These are phyloP conservation scores for Drosophila diplacantha DNA, from an alignment of 2,888 invertebrate genomes.

Conservation along the genomic window DNA sequence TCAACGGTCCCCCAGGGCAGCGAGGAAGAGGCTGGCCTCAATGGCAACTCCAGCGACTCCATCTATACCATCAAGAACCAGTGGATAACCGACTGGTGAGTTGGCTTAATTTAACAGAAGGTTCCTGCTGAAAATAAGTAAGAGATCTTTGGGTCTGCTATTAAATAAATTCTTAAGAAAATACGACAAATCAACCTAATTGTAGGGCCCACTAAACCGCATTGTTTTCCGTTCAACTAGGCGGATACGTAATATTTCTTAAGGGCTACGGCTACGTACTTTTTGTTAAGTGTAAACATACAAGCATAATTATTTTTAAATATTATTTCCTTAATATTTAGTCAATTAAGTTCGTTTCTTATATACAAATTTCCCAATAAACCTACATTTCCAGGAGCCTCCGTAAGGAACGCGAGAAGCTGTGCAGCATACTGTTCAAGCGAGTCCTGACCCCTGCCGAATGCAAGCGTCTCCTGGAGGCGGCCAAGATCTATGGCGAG, in stretches of 20 bases:
- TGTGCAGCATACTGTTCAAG: slow-evolving; percentile 84
- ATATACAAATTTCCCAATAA: not conserved
- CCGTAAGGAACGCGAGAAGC: slow-evolving; percentile 85
- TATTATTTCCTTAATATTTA: not conserved
- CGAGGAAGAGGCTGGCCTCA: slow-evolving; percentile 75
- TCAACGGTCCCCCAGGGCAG: slow-evolving; percentile 41
- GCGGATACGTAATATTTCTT: slow-evolving; percentile 1
- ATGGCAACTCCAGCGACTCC: slow-evolving; percentile 82
- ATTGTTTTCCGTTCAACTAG: not conserved
- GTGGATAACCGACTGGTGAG: slow-evolving; percentile 89
- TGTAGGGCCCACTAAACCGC: not conserved
- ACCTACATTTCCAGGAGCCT: slow-evolving; percentile 81
- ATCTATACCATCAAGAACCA: slow-evolving; percentile 87
- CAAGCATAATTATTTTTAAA: not conserved
- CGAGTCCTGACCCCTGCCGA: slow-evolving; percentile 81
- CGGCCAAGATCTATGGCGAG: slow-evolving; percentile 76
- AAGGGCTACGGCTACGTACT: not conserved
- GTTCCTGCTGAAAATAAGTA: not conserved
- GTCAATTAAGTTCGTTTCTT: not conserved
- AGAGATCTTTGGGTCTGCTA: not conserved
- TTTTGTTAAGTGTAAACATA: not conserved
- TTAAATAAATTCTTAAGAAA: not conserved
- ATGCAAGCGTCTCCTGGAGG: slow-evolving; percentile 81
- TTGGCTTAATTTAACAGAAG: slow-evolving; percentile 38
- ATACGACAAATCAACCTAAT: not conserved